phyloP scores from a whole-genome alignment of 2,888 invertebrate genomes.

The Eudemis profundana region DNA sequence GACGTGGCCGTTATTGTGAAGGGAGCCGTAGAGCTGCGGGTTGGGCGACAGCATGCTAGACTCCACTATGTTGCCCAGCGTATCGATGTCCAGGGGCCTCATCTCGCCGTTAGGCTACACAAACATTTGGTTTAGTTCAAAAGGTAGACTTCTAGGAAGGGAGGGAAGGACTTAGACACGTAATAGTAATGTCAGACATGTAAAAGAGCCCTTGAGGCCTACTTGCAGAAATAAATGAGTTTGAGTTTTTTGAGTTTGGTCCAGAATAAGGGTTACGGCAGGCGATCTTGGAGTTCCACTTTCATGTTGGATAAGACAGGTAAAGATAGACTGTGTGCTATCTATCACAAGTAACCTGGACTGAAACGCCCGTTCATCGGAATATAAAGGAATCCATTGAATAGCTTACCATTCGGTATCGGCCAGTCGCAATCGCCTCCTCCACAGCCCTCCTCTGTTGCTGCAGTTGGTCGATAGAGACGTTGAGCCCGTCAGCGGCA shows the following conservation, averaged over 20 bases:
- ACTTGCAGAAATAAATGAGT: too few species aligned
- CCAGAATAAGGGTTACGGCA: too few species aligned
- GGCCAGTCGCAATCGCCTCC: conserved; percentile 90
- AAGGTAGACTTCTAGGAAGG: too few species aligned
- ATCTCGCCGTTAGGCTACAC: conserved; percentile 79
- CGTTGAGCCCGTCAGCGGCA: conserved; percentile 84
- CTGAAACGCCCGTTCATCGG: too few species aligned
- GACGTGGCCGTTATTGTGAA: conserved; percentile 91
- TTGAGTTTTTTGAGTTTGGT: too few species aligned
- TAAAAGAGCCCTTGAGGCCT: too few species aligned
- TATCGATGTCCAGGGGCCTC: conserved; percentile 86
- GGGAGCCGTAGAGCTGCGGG: conserved; percentile 87
- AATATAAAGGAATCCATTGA: not conserved
- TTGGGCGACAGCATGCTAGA: conserved; percentile 88
- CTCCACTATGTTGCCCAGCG: conserved; percentile 90
- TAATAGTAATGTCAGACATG: too few species aligned
- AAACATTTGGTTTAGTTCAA: not conserved
- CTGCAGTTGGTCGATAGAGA: conserved; percentile 88
- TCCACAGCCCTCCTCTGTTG: conserved; percentile 91
- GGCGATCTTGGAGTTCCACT: too few species aligned
- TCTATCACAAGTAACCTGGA: too few species aligned
- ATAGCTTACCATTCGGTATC: conserved; percentile 83
- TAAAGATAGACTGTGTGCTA: too few species aligned
- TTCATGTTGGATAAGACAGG: too few species aligned
- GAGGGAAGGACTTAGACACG: too few species aligned